These are phyloP conservation scores for Bos taurus DNA, from an alignment of 2,113 vertebrate genomes.

Conservation along the genomic window DNA sequence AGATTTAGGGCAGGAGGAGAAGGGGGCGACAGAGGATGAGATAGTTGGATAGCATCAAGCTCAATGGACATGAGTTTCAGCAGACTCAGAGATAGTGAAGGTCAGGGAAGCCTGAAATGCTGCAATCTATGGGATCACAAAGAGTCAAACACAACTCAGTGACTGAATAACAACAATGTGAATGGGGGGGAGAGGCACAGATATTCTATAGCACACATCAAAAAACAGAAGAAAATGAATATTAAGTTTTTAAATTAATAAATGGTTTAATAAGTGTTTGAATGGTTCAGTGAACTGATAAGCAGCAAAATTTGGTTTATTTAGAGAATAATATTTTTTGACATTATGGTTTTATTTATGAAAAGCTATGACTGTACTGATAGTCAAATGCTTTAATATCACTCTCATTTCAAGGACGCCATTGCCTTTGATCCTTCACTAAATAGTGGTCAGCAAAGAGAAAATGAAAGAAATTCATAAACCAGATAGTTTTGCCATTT, in stretches of 20 bases:
- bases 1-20: background rate
- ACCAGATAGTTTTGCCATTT: background rate
- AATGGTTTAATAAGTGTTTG: background rate
- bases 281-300: background rate
- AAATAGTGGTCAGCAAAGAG: background rate
- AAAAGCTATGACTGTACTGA: background rate
- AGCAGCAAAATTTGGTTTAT: background rate
- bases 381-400: background rate
- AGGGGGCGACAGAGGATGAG: background rate
- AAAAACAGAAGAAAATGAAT: background rate
- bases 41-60: background rate
- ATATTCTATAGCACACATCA: background rate
- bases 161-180: background rate
- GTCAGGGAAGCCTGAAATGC: background rate
- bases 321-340: background rate
- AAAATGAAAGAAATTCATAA: background rate
- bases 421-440: background rate
- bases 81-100: background rate
- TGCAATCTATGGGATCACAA: background rate
- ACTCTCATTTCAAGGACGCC: background rate
- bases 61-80: background rate
- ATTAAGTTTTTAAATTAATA: background rate
- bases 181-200: background rate
- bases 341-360: background rate
- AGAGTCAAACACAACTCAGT: background rate